Base-by-base conservation (phyloP, 2,797 vertebrate species). In the Neosilurus hyrtlii region DNA sequence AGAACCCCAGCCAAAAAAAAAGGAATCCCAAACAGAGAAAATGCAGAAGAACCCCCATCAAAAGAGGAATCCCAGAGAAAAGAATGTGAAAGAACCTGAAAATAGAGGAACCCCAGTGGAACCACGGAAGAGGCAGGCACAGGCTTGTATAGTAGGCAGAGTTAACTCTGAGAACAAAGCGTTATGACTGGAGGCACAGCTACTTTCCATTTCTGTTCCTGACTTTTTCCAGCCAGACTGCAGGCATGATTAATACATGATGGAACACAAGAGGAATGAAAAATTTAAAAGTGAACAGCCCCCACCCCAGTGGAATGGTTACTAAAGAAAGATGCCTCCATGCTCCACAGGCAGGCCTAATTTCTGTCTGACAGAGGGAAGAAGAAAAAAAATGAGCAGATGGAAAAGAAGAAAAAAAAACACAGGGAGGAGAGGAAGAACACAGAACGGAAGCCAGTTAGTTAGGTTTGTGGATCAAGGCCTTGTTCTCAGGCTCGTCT, bases 231-330 rank as follows among this genome's bases (percentile, higher is more conserved):
- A 93, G 91, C 89, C 84, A 7, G 89, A 94, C 91, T 90, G 91
- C 76, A 82, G 84, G 87, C 84, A 93, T 94, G 91, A 93, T 93
- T 94, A 93, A 94, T 92, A 92, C 91, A 94, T 94, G 91, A 90
- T 49, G 67, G 87, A 90, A 87, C 86, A 82, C 51, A 54, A 81
- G 88, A 70, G 84, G 79, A 90, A 92, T 94, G 84, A 94, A 94
- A 92, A 90, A 93, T 94, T 92, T 87, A 93, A 91, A 87, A 85
- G 66, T 80, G 76, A 86, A 70, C 78, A 76, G 66, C 52, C 85
- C 61, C 80, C 82, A 75, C 77, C 73, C 65, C 59, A 43, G 62
- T 51, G 72, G 85, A 81, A 80, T 80, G 57, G 74, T 80, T 80
- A 72, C 30, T 37, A 70, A 83, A 83, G 70, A 59, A 82, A 74